Evolutionary conservation across 1,140 invertebrate genomes (phyloP).

Genomic region (Lucilia cuprina): DNA sequence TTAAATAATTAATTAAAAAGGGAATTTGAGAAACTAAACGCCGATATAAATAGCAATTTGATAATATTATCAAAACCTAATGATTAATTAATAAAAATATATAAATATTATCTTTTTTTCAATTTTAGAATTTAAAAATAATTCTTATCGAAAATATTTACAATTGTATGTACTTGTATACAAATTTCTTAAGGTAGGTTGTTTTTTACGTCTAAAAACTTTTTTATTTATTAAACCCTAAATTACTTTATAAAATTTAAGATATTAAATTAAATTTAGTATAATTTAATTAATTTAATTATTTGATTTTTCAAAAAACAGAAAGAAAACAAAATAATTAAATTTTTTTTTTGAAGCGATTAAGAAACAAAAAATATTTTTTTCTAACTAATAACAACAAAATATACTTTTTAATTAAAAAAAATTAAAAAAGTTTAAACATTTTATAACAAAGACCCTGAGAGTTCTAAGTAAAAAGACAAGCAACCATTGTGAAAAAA

Average conservation of each 20-base stretch:
- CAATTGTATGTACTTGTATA: neutral
- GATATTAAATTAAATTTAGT: too few relatives aligned
- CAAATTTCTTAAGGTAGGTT: conserved; percentile 5
- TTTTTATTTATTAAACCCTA: neutral
- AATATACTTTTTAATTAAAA: neutral
- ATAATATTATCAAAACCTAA: neutral
- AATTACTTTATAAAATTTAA: too few relatives aligned
- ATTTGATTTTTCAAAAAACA: too few relatives aligned
- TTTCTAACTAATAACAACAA: neutral
- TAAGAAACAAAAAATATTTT: neutral
- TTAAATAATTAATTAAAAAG: neutral
- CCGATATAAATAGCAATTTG: neutral
- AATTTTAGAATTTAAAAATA: neutral
- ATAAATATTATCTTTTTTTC: neutral
- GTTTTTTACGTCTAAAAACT: neutral
- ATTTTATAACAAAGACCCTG: neutral
- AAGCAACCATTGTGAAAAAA: neutral
- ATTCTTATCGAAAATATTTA: neutral
- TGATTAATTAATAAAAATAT: neutral
- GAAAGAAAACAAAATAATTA: neutral
- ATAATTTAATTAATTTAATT: too few relatives aligned
- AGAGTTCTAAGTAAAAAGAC: neutral
- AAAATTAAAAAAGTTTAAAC: neutral
- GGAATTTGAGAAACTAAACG: neutral
- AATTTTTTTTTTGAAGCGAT: neutral